Evolutionary conservation across 2,888 invertebrate genomes (phyloP), one percentile per base, ranked within the genome.

Genomic region (Lithophane socia): DNA sequence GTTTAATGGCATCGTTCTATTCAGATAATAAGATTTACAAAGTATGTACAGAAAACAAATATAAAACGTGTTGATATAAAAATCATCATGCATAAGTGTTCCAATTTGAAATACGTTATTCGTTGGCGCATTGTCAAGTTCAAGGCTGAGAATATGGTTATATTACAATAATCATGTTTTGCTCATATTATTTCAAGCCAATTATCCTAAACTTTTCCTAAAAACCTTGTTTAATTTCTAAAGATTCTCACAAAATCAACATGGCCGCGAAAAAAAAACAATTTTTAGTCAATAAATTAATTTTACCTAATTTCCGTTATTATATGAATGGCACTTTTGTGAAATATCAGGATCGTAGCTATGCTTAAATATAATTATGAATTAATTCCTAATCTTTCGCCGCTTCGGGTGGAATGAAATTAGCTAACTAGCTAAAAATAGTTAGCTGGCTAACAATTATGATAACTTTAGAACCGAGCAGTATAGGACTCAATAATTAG

Each of bases 101-200:
- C 78, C 86, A 84, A 87, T 86, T 87, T 88, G 87, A 90, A 88
- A 89, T 86, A 85, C 87, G 66, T 87, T 76, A 85, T 82, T 67
- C 80, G 90, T 93, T 94, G 95, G 95, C 95, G 95, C 95, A 95
- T 95, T 95, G 95, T 95, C 95, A 94, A 95, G 84, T 86, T 44
- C 77, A 68, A 85, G 72, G 73, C 73, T 76, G 75, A 82, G 70
- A 79, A 82, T 80, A 83, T 70, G 71, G 63, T 77, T 80, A 79
- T 52, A 82, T 80, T 85, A 83, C 72, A 82, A 73, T 80, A 73
- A 85, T 83, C 79, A 88, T 86, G 77, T 78, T 82, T 64, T 47
- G 88, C 87, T 87, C 80, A 79, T 79, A 82, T 73, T 65, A 79
- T 75, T 82, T 79, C 65, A 82, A 87, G 87, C 84, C 85, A 75